phyloP scores from a whole-genome alignment of 2,888 invertebrate species.

The Parelbella ahira region DNA sequence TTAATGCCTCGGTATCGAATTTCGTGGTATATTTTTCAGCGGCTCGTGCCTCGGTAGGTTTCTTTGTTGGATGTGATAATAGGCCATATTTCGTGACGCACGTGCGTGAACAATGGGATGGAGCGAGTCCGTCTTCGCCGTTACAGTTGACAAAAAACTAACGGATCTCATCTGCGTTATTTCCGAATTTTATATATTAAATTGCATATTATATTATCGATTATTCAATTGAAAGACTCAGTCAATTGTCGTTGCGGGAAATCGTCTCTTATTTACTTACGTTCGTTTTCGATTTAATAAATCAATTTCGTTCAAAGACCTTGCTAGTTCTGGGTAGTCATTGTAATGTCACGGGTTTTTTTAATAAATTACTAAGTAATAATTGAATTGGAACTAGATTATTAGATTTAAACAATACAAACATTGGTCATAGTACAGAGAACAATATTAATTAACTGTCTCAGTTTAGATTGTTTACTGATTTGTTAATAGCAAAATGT shows the following conservation, averaged over 20 bases:
- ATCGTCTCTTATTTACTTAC: not conserved
- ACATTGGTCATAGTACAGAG: too few species aligned
- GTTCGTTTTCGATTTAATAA: not conserved
- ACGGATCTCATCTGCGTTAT: conserved; percentile 6
- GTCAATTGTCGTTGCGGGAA: too few species aligned
- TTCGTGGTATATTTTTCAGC: conserved; percentile 76
- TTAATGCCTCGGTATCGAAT: conserved; percentile 72
- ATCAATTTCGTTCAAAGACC: conserved; percentile 1
- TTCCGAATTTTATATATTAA: not conserved
- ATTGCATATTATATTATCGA: not conserved
- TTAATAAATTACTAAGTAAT: not conserved
- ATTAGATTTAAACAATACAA: too few species aligned
- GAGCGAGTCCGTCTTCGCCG: not conserved
- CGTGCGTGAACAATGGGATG: conserved; percentile 64
- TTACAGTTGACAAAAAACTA: conserved; percentile 3
- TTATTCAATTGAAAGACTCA: too few species aligned
- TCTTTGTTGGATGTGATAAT: conserved; percentile 58
- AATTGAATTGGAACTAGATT: not conserved
- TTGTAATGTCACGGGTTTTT: not conserved
- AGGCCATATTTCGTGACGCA: conserved; percentile 63
- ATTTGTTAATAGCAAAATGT: not conserved
- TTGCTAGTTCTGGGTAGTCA: not conserved
- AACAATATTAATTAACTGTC: too few species aligned
- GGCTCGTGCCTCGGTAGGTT: conserved; percentile 59
- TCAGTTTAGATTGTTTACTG: too few species aligned